Percentiles rank a stretch among this genome's conserved stretches.
Evolutionary conservation across 92 coral and sea anemone species (phyloP).

Genomic region (Virgularia gustaviana): DNA sequence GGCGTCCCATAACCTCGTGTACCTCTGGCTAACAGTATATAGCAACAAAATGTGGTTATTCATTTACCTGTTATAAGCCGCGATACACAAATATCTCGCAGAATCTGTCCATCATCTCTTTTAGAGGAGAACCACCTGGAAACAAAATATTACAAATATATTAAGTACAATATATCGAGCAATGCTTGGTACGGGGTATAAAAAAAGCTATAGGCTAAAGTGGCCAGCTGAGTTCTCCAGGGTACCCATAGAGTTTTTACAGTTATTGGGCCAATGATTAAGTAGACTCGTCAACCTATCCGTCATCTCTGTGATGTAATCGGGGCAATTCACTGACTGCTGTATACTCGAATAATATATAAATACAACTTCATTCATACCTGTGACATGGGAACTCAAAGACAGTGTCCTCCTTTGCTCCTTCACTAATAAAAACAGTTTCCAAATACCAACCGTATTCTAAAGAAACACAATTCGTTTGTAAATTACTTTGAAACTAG

Average conservation of each 20-base stretch:
- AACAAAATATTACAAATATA: background rate
- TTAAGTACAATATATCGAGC: too few relatives aligned
- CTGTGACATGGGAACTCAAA: slow-evolving; percentile 78
- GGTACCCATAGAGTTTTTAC: background rate
- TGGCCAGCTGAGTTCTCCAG: too few relatives aligned
- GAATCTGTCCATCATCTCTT: slow-evolving; percentile 91
- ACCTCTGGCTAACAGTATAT: too few relatives aligned
- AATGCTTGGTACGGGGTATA: too few relatives aligned
- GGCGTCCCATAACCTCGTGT: too few relatives aligned
- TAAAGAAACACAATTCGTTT: slow-evolving; percentile 1
- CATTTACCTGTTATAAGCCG: slow-evolving; percentile 75
- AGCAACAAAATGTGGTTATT: background rate
- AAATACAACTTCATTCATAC: slow-evolving; percentile 7
- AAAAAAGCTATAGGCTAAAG: too few relatives aligned
- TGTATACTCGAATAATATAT: too few relatives aligned
- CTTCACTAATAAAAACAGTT: slow-evolving; percentile 82
- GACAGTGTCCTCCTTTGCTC: slow-evolving; percentile 75
- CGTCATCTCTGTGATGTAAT: too few relatives aligned
- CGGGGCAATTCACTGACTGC: too few relatives aligned
- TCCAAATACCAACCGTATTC: slow-evolving; percentile 96
- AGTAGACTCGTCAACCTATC: too few relatives aligned
- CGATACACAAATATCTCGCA: slow-evolving; percentile 77
- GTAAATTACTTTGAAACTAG: background rate
- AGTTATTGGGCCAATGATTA: too few relatives aligned
- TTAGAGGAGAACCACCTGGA: slow-evolving; percentile 87